Conservation (phyloP, 2,888 invertebrate genomes). For the Aplocera efformata region DNA sequence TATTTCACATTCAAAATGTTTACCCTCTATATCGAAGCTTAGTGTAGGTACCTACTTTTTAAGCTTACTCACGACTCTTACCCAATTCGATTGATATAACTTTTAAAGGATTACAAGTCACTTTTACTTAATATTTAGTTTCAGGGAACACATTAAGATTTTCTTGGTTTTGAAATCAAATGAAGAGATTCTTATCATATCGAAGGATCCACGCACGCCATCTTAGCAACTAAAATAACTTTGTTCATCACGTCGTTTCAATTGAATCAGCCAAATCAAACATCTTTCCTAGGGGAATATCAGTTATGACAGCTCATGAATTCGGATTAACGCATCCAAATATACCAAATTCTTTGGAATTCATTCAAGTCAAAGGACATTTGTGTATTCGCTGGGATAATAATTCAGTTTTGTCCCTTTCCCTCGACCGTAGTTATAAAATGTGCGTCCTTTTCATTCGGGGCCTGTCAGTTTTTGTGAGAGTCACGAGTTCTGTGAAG, state of each 20-base stretch:
- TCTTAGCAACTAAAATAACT: background rate
- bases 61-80: conserved; percentile 54
- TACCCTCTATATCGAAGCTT: conserved; percentile 10
- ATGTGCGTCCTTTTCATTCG: conserved; percentile 50
- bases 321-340: conserved; percentile 21
- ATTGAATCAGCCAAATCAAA: conserved; percentile 7
- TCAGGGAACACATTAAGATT: conserved; percentile 41
- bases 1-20: conserved; percentile 3
- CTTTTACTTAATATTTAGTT: conserved; percentile 56
- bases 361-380: conserved; percentile 53
- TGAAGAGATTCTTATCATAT: conserved; percentile 25
- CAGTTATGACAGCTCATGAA: conserved; percentile 16
- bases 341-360: conserved; percentile 41
- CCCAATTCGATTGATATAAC: conserved; percentile 51
- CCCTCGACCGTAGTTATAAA: conserved; percentile 33
- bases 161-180: conserved; percentile 40
- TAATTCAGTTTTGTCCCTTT: conserved; percentile 48
- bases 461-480: conserved; percentile 69
- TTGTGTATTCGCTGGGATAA: conserved; percentile 51
- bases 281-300: background rate
- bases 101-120: conserved; percentile 60
- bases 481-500: conserved; percentile 69
- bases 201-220: no score
- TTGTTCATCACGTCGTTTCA: background rate
- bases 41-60: conserved; percentile 43